Conservation (phyloP, 2,113 vertebrate species). For the Lichenostomus cassidix region DNA sequence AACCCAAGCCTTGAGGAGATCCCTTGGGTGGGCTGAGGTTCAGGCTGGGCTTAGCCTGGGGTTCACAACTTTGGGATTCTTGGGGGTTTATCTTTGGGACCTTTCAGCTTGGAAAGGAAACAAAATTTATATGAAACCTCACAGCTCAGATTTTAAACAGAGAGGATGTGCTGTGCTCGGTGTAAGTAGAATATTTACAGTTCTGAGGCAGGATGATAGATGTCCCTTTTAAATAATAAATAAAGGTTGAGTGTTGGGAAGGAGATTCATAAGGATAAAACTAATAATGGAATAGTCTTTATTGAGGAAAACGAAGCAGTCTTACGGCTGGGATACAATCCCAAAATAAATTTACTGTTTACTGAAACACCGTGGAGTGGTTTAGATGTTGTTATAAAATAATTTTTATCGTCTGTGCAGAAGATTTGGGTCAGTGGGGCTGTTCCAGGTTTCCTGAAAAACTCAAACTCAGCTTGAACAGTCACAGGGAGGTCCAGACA, state of each 20-base stretch:
- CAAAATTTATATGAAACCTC: slow-evolving; percentile 31
- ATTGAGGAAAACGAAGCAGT: not conserved
- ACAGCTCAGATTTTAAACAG: slow-evolving; percentile 57
- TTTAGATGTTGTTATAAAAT: not conserved
- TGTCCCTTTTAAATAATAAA: slow-evolving; percentile 55
- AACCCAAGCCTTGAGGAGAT: not conserved
- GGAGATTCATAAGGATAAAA: slow-evolving; percentile 34
- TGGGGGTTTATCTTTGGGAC: not conserved
- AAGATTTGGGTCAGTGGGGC: slow-evolving; percentile 14
- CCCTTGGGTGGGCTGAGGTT: not conserved
- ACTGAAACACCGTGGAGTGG: not conserved
- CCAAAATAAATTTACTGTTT: slow-evolving; percentile 35
- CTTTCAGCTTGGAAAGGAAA: slow-evolving; percentile 41
- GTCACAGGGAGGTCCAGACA: not conserved
- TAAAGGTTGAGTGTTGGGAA: slow-evolving; percentile 52
- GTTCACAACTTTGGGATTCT: not conserved
- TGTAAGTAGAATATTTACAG: slow-evolving; percentile 55
- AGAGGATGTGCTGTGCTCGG: slow-evolving; percentile 13
- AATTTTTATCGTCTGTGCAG: rapidly evolving
- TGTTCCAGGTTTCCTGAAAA: slow-evolving; percentile 3
- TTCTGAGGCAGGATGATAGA: slow-evolving; percentile 58
- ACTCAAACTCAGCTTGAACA: not conserved
- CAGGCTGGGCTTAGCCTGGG: not conserved
- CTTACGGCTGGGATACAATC: not conserved
- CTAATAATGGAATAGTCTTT: not conserved